Evolutionary conservation across 1,140 invertebrate species (phyloP).

Genomic region (Lordiphosa mommai): DNA sequence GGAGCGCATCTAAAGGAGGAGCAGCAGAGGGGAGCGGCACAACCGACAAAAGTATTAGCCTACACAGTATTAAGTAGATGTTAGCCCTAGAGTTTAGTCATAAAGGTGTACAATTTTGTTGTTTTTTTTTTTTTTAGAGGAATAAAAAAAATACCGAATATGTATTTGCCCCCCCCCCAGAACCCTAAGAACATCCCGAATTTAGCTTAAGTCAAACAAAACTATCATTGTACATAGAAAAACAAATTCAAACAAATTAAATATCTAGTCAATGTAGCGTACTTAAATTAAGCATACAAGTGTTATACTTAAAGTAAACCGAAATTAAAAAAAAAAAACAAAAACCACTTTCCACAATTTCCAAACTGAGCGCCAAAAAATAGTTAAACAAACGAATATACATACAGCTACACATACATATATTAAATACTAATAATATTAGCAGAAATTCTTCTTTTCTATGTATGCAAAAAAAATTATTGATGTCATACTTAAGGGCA

Average conservation of each 20-base stretch:
- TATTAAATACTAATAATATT: conserved; percentile 17
- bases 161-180: not conserved
- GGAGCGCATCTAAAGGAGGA: conserved; percentile 49
- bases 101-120: conserved; percentile 20
- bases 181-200: too few species aligned
- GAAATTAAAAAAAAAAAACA: not conserved
- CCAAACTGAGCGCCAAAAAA: conserved; percentile 18
- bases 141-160: not conserved
- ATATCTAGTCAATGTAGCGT: conserved; percentile 54
- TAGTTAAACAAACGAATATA: conserved; percentile 3
- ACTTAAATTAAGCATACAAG: conserved; percentile 5
- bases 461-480: conserved; percentile 23
- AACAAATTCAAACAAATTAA: conserved; percentile 32
- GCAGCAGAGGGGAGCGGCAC: not conserved
- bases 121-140: conserved; percentile 7
- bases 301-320: conserved; percentile 29
- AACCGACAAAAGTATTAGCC: conserved; percentile 1
- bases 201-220: conserved; percentile 23
- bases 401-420: conserved; percentile 1
- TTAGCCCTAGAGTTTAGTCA: conserved; percentile 21
- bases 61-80: conserved; percentile 34
- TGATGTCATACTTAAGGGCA: conserved; percentile 17
- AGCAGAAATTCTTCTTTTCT: conserved; percentile 22
- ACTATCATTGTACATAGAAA: conserved; percentile 43
- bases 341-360: conserved; percentile 2